These are phyloP conservation scores for Chaetodon auriga DNA, from an alignment of 2,113 vertebrate genomes.

Conservation along the genomic window DNA sequence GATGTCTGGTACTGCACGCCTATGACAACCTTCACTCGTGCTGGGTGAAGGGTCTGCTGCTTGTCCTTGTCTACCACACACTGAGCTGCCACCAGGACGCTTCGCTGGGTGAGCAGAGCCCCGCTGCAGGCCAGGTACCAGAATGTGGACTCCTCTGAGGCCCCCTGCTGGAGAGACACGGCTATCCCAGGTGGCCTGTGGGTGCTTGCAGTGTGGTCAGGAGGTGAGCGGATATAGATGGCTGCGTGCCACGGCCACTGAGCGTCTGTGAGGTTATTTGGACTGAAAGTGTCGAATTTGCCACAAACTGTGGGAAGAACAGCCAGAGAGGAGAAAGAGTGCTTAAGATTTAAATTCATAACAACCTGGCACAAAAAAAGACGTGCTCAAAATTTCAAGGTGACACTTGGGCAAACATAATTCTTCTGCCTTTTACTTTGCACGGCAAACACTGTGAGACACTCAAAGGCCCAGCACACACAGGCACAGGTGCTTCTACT, in stretches of 20 bases:
- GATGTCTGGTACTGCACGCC: conserved; percentile 86
- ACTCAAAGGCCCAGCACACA: neutral
- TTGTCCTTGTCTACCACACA: conserved; percentile 89
- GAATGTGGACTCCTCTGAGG: conserved; percentile 70
- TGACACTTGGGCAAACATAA: neutral
- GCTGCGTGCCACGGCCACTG: conserved; percentile 94
- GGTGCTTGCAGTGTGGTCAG: conserved; percentile 64
- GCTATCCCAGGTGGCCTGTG: neutral
- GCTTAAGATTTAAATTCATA: neutral
- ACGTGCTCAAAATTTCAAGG: neutral
- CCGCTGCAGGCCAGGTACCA: conserved; percentile 94
- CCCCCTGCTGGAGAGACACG: conserved; percentile 51
- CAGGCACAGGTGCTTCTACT: neutral
- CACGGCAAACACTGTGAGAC: neutral
- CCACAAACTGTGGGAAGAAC: conserved; percentile 86
- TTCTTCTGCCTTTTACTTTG: neutral
- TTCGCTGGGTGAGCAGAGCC: conserved; percentile 89
- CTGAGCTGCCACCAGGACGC: conserved; percentile 90
- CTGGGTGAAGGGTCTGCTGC: conserved; percentile 80
- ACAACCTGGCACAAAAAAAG: neutral
- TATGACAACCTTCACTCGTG: conserved; percentile 89
- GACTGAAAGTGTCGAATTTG: conserved; percentile 83
- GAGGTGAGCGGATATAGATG: conserved; percentile 86
- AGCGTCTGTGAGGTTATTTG: conserved; percentile 78
- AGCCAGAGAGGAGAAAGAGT: neutral